A percentile compares a stretch with the other conserved stretches of the same genome.
phyloP scores from a whole-genome alignment of 1,140 invertebrate genomes.

The Manduca sexta region DNA sequence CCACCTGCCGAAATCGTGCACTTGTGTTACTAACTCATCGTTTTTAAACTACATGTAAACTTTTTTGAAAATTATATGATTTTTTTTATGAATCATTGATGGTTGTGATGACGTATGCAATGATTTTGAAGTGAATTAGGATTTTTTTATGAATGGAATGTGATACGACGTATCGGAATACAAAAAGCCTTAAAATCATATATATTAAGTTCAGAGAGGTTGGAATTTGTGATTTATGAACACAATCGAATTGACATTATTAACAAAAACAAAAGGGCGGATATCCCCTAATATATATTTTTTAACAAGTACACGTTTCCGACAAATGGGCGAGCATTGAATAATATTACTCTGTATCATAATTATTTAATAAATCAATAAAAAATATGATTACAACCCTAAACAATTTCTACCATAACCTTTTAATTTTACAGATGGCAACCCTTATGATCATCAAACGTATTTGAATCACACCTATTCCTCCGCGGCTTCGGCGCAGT shows the following conservation, averaged over 20 bases:
- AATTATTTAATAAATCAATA: not conserved
- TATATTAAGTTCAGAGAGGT: no score
- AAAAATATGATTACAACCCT: not conserved
- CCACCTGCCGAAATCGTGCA: constrained; percentile 6
- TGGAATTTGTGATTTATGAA: no score
- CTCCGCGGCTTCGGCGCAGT: constrained; percentile 28
- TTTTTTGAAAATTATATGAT: not conserved
- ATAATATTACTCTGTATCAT: not conserved
- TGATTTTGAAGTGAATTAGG: no score
- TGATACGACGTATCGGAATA: no score
- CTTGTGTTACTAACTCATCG: not conserved
- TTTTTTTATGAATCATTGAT: no score
- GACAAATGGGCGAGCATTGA: not conserved
- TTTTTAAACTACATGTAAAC: not conserved
- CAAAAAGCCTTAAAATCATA: no score
- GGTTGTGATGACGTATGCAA: no score
- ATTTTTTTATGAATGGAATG: no score
- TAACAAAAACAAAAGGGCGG: no score
- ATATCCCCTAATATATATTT: no score
- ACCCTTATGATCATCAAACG: not conserved
- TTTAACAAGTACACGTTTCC: not conserved
- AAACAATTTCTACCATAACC: not conserved
- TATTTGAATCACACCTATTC: not conserved
- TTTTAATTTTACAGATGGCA: not conserved
- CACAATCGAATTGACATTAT: no score